Base-by-base conservation (phyloP, 1,140 invertebrate species). In the Zaprionus inermis region DNA sequence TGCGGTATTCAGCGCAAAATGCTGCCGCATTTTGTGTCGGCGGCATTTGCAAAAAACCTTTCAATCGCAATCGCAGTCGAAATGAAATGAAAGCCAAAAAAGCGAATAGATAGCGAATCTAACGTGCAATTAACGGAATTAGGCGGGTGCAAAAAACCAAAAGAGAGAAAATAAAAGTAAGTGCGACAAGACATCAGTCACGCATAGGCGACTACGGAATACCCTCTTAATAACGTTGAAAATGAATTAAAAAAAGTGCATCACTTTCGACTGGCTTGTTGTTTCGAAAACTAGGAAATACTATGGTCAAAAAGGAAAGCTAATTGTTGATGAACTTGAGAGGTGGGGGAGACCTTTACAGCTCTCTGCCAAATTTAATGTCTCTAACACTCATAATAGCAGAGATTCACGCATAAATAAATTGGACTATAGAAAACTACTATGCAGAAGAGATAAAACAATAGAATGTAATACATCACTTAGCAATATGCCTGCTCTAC, bases 71-170 rank as follows among this genome's bases (percentile, higher is more conserved):
- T 67, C 34, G 51, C 57, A 72, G 57, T 54, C 14, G 49, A 49
- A 76, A 61, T 58, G 58, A 65, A 75, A 65, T 49, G 56, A 59
- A 57, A 72, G 28, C 36, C 51, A 67, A 67, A 34, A 67, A 34
- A 72, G 64, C 64, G 69, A 49, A 36, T 64, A 49, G 68, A 68
- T 32, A 59, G 28, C 34, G 30, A 51, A 51, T 32, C 18, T 36
- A 76, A 44, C 46, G 51, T 61, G 59, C 68, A 77, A 57, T 66
- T 61, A 81, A 66, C 57, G 36, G 68, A 80, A 84, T 74, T 71
- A 54, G 72, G 69, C 77, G 51, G 10, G 22, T 22, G 16, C 30
- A 68, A 44, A 60, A 34, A 59, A 66, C 36, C 20, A 49, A 57
- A 22, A 57, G 30, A 14, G 44, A 12, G 11, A 59, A 41, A 60